These are phyloP conservation scores for Tiaroga cobitis DNA, from an alignment of 2,797 vertebrate genomes.

Conservation along the genomic window DNA sequence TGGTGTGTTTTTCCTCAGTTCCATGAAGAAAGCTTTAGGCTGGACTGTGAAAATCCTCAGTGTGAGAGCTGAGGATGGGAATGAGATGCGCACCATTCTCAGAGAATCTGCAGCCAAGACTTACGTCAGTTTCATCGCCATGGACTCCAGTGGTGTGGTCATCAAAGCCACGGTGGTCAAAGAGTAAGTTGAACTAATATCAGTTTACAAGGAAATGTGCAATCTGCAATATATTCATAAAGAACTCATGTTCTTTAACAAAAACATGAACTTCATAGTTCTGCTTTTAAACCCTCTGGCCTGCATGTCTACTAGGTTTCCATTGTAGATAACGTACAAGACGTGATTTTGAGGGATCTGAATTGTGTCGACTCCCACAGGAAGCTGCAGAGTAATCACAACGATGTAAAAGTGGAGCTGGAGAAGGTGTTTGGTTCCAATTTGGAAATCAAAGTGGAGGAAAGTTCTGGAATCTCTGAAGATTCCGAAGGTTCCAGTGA, in stretches of 20 bases:
- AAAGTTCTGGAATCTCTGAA: neutral
- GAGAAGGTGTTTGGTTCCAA: constrained; percentile 63
- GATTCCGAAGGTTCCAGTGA: constrained; percentile 33
- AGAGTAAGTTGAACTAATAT: constrained; percentile 63
- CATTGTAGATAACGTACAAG: neutral
- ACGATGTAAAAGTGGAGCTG: constrained; percentile 66
- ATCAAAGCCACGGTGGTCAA: constrained; percentile 65
- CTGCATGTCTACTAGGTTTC: neutral
- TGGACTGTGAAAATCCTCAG: constrained; percentile 69
- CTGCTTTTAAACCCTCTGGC: neutral
- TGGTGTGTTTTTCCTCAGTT: constrained; percentile 61
- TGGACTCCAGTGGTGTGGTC: constrained; percentile 33
- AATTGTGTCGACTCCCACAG: constrained; percentile 59
- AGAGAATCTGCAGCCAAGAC: constrained; percentile 52
- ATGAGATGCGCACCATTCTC: constrained; percentile 43
- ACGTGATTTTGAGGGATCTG: neutral
- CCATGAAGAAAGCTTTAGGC: constrained; percentile 69
- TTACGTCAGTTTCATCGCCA: constrained; percentile 65
- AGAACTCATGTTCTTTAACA: neutral
- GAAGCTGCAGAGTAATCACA: constrained; percentile 60
- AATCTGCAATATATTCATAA: neutral
- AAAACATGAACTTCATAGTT: neutral
- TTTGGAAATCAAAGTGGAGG: constrained; percentile 56
- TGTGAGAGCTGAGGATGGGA: constrained; percentile 54
- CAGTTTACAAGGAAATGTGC: neutral